A percentile compares a stretch with the other conserved stretches of the same genome.
phyloP scores from a whole-genome alignment of 2,888 invertebrate species.

The Nemoura dubitans region DNA sequence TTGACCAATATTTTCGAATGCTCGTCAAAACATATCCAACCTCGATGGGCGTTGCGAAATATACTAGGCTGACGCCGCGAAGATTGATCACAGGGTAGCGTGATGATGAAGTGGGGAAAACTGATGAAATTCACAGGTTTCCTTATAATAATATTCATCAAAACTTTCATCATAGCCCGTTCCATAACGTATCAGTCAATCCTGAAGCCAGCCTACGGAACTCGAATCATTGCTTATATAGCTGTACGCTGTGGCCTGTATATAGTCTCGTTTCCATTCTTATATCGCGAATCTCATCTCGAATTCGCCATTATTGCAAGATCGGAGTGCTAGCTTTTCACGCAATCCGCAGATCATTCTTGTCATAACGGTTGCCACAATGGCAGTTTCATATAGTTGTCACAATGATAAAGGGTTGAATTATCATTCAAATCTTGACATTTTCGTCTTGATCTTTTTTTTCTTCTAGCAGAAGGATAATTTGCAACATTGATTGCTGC shows the following conservation, averaged over 20 bases:
- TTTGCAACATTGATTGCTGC: no score
- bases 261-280: slow-evolving; percentile 19
- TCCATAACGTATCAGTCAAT: slow-evolving; percentile 29
- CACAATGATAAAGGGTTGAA: neutral
- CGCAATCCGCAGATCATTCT: slow-evolving; percentile 19
- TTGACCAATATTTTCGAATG: neutral
- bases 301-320: neutral
- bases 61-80: neutral
- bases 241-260: neutral
- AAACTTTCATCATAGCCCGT: slow-evolving; percentile 33
- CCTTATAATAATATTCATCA: slow-evolving; percentile 38
- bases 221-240: slow-evolving; percentile 8
- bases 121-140: slow-evolving; percentile 17
- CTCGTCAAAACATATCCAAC: neutral
- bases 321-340: neutral
- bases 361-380: slow-evolving; percentile 1
- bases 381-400: neutral
- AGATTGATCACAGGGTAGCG: slow-evolving; percentile 32
- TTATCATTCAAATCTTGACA: neutral
- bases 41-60: neutral
- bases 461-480: neutral
- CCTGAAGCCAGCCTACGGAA: neutral
- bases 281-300: slow-evolving; percentile 32
- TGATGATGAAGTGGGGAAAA: slow-evolving; percentile 24
- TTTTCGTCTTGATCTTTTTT: neutral